These are phyloP conservation scores for Bungarus multicinctus DNA, from an alignment of 2,113 vertebrate species.

Conservation along the genomic window DNA sequence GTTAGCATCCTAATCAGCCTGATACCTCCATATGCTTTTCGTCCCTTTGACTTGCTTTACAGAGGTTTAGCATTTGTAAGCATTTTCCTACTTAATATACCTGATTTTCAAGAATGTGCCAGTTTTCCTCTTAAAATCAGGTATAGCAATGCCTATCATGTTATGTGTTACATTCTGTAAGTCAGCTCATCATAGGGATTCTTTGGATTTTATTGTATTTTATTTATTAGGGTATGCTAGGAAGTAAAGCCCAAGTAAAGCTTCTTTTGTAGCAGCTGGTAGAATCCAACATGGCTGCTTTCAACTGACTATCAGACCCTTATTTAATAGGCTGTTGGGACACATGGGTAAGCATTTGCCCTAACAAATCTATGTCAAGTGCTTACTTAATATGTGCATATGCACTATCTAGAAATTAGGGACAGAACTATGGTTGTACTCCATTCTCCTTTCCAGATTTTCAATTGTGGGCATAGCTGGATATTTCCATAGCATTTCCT, in stretches of 20 bases:
- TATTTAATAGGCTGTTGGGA: background rate
- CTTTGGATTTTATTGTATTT: background rate
- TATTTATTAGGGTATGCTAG: background rate
- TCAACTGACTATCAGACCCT: background rate
- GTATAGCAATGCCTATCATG: background rate
- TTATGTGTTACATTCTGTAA: background rate
- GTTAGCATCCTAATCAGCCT: background rate
- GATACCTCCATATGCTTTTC: background rate
- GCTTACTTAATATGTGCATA: background rate
- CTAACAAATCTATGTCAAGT: background rate
- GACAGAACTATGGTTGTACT: background rate
- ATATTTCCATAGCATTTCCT: background rate
- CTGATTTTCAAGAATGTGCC: background rate
- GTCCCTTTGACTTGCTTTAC: background rate
- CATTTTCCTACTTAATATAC: background rate
- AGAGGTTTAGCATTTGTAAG: background rate
- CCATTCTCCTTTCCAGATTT: background rate
- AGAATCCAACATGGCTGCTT: background rate
- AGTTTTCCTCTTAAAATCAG: background rate
- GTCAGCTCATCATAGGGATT: background rate
- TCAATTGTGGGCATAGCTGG: background rate
- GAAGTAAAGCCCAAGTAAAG: background rate
- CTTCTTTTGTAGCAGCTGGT: background rate
- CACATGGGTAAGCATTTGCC: background rate
- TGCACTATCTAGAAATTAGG: background rate